Evolutionary conservation across 2,888 invertebrate genomes (phyloP).

Genomic region (Pandemis corylana): DNA sequence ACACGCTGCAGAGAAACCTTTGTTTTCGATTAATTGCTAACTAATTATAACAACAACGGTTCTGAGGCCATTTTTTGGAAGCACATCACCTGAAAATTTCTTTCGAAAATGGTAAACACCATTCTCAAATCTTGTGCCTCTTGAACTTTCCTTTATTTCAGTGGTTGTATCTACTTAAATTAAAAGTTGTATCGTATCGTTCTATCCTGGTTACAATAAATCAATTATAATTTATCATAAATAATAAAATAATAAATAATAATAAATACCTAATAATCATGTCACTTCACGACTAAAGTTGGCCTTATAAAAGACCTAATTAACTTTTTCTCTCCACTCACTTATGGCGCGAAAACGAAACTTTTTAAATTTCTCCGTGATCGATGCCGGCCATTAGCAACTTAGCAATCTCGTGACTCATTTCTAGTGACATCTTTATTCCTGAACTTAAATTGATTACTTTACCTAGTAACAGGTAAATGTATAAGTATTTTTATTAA

Average conservation of each 20-base stretch:
- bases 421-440: neutral
- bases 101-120: too few relatives aligned
- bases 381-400: neutral
- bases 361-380: slow-evolving; percentile 1
- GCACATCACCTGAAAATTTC: too few relatives aligned
- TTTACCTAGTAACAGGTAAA: too few relatives aligned
- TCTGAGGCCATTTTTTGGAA: too few relatives aligned
- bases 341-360: neutral
- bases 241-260: too few relatives aligned
- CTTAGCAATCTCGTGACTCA: neutral
- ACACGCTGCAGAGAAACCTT: slow-evolving; percentile 23
- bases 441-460: too few relatives aligned
- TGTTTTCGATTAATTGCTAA: neutral
- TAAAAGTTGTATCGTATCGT: neutral
- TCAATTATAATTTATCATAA: neutral
- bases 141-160: too few relatives aligned
- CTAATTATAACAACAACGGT: too few relatives aligned
- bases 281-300: neutral
- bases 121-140: too few relatives aligned
- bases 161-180: too few relatives aligned
- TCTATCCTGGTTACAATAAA: neutral
- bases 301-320: neutral
- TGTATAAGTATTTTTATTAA: too few relatives aligned
- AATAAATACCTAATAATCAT: too few relatives aligned
- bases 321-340: neutral